Conservation (phyloP, 2,888 invertebrate species). For the Spodoptera littoralis region DNA sequence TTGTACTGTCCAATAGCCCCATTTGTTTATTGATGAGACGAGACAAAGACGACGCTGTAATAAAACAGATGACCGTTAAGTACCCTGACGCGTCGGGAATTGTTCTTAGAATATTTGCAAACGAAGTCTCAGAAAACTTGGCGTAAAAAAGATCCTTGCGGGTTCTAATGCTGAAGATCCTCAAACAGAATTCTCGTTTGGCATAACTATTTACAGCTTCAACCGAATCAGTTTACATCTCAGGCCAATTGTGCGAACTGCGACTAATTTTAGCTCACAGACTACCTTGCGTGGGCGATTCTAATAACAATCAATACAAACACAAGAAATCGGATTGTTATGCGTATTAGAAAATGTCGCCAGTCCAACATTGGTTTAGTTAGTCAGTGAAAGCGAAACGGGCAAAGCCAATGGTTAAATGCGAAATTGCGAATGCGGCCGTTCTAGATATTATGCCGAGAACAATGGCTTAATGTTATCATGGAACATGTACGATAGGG, state of each 20-base stretch:
- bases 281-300: conserved; percentile 34
- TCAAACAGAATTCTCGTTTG: too few relatives aligned
- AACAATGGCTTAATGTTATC: conserved; percentile 49
- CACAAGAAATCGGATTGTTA: conserved; percentile 30
- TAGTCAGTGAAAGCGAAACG: conserved; percentile 50
- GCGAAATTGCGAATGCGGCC: conserved; percentile 18
- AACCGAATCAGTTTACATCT: conserved; percentile 1
- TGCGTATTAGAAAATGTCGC: conserved; percentile 49
- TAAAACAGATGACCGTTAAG: conserved; percentile 34
- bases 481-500: conserved; percentile 26
- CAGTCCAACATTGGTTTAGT: conserved; percentile 22
- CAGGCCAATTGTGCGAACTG: conserved; percentile 15
- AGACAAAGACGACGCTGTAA: conserved; percentile 42
- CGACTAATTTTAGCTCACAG: conserved; percentile 32
- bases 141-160: too few relatives aligned
- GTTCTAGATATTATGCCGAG: conserved; percentile 50
- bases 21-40: conserved; percentile 36
- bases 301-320: conserved; percentile 47
- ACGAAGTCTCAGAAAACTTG: too few relatives aligned
- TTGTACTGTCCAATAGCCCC: conserved; percentile 21
- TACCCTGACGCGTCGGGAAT: conserved; percentile 16
- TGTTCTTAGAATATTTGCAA: conserved; percentile 3
- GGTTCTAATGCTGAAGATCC: too few relatives aligned
- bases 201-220: too few relatives aligned
- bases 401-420: conserved; percentile 40